A percentile compares a stretch with the other conserved stretches of the same genome.
phyloP scores from a whole-genome alignment of 2,113 vertebrate species.

The Drymodes brunneopygia region DNA sequence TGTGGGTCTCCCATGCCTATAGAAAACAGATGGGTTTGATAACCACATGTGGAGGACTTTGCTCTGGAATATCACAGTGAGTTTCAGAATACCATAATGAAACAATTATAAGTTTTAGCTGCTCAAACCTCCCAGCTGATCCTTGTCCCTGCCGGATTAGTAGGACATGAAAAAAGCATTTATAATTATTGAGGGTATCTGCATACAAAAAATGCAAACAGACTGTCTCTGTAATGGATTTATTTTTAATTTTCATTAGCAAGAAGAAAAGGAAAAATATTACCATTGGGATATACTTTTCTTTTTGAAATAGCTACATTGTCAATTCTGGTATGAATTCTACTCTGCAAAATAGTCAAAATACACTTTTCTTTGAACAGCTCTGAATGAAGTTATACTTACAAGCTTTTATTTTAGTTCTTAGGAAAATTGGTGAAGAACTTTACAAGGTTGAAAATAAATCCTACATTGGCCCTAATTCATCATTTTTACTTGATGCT shows the following conservation, averaged over 20 bases:
- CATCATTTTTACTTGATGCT: background rate
- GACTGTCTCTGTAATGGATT: background rate
- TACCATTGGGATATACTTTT: background rate
- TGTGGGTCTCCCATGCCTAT: background rate
- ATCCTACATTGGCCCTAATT: background rate
- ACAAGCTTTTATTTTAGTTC: background rate
- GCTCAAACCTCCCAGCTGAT: background rate
- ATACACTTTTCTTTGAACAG: background rate
- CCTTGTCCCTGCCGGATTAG: background rate
- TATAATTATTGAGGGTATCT: background rate
- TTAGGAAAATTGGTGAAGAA: background rate
- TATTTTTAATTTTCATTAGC: background rate
- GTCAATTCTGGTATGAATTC: background rate
- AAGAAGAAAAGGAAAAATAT: background rate
- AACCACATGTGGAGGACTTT: background rate
- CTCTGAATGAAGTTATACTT: slow-evolving; percentile 4
- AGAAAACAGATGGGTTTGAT: background rate
- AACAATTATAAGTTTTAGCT: background rate
- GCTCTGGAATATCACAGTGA: background rate
- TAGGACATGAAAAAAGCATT: background rate
- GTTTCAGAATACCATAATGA: background rate
- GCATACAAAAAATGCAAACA: background rate
- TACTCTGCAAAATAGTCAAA: background rate
- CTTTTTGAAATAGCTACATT: background rate
- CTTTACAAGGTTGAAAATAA: background rate